Base-by-base conservation (phyloP, 2,888 invertebrate species). In the Drosophila hamatofila region DNA sequence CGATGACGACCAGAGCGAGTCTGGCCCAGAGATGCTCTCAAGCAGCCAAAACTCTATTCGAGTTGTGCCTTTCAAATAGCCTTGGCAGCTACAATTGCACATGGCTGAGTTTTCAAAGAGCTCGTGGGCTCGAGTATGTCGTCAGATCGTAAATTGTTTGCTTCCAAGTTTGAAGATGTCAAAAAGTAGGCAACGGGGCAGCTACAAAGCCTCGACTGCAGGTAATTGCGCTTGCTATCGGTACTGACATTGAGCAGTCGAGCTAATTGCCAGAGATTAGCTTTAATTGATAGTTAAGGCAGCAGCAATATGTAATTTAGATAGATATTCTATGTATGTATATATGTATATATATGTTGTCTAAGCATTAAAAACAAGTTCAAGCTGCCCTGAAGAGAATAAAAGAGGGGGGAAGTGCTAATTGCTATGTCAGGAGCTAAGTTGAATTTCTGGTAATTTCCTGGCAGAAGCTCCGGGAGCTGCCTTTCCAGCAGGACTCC, bases 21-120 rank as follows among this genome's bases (percentile, higher is more conserved):
- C 62, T 64, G 46, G 52, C 41, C 41, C 41, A 56, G 65, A 52
- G 30, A 33, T 8, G 33, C 68, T 42, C 61, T 78, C 64, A 67
- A 73, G 69, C 49, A 80, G 70, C 77, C 75, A 54, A 54, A 72
- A 74, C 35, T 70, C n/a, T 37, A 42, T 62, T 78, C 54, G 61
- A 78, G 78, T 80, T 76, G 70, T 61, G 54, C 59, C 72, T 64
- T 63, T 78, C 77, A 73, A 83, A 81, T 86, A 74, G 84, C 83
- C 84, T 74, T 76, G 83, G 71, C 78, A 78, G 76, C 72, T 80
- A 73, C 80, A 80, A 70, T 82, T 82, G 79, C 66, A 75, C 71
- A 60, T 74, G 70, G 65, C 72, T 54, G 52, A 83, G 65, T 76
- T 74, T 59, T 56, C 75, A 65, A 66, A 73, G 64, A 62, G 70